These are phyloP conservation scores for Hypotaenidia philippensis DNA, from an alignment of 2,797 vertebrate genomes.

Conservation along the genomic window DNA sequence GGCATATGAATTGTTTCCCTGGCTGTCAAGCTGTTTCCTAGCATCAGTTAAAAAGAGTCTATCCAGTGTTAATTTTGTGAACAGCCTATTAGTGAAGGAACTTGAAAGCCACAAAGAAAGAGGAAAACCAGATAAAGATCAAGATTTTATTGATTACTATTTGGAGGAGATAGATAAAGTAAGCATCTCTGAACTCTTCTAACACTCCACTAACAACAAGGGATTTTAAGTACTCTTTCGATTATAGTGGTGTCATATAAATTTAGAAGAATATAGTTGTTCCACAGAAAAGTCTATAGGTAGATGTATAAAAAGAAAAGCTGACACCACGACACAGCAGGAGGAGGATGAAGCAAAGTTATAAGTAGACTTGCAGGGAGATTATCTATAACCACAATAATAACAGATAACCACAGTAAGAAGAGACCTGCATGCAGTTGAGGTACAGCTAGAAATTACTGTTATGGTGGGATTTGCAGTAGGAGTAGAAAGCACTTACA, in stretches of 20 bases:
- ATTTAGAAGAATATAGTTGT: neutral
- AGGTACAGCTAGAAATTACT: neutral
- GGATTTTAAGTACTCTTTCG: neutral
- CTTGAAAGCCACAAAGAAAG: conserved; percentile 32
- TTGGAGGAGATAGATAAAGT: conserved; percentile 64
- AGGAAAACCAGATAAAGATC: neutral
- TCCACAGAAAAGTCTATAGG: neutral
- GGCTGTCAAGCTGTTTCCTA: neutral
- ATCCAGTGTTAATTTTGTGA: accelerated
- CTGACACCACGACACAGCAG: neutral
- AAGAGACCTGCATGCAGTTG: neutral
- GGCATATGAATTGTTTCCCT: neutral
- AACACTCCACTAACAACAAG: neutral
- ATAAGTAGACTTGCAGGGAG: neutral
- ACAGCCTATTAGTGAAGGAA: neutral
- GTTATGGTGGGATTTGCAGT: neutral
- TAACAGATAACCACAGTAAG: neutral
- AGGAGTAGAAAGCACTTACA: neutral
- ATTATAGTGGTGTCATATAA: neutral
- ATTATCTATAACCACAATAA: neutral
- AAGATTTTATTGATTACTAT: conserved; percentile 54
- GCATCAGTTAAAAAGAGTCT: neutral
- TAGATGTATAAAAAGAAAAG: neutral
- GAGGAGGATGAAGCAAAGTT: neutral
- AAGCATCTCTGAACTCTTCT: neutral